A percentile compares a stretch with the other conserved stretches of the same genome.
These are phyloP conservation scores for Edolisoma coerulescens DNA, from an alignment of 2,113 vertebrate genomes.

Conservation along the genomic window DNA sequence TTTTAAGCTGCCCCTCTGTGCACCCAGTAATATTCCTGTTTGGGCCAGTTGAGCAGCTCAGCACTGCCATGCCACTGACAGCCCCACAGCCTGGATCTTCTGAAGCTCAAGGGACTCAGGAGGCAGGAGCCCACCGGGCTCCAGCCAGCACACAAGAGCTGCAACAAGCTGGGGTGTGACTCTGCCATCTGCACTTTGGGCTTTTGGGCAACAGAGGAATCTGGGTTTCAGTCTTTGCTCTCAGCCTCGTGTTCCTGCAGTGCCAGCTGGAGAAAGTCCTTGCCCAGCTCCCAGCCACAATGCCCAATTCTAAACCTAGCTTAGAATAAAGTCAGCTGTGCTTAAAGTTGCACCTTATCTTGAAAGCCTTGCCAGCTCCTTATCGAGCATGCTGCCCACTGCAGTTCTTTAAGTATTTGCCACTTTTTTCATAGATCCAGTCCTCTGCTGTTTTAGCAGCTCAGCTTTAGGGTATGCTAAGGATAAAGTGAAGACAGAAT, in stretches of 20 bases:
- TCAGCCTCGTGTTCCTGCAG: background rate
- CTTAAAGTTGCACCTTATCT: background rate
- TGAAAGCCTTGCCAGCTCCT: background rate
- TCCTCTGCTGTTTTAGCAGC: background rate
- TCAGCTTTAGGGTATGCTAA: background rate
- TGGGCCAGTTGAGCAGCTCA: background rate
- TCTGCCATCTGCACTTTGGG: too few species aligned
- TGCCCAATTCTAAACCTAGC: rapidly evolving
- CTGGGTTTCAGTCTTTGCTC: background rate
- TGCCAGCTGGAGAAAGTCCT: background rate
- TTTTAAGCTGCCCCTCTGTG: background rate
- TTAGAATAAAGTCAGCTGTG: background rate
- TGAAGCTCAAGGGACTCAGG: rapidly evolving
- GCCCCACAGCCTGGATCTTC: background rate
- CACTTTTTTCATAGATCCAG: background rate
- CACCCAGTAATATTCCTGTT: background rate
- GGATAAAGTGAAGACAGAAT: background rate
- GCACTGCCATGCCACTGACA: background rate
- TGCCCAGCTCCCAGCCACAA: background rate
- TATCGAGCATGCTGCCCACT: background rate
- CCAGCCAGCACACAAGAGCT: rapidly evolving
- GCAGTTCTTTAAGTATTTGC: background rate
- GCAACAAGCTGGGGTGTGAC: rapidly evolving
- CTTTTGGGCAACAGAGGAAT: background rate
- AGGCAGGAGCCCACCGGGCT: background rate